Conservation (phyloP, 2,797 vertebrate species). For the Pseudopleuronectes americanus region DNA sequence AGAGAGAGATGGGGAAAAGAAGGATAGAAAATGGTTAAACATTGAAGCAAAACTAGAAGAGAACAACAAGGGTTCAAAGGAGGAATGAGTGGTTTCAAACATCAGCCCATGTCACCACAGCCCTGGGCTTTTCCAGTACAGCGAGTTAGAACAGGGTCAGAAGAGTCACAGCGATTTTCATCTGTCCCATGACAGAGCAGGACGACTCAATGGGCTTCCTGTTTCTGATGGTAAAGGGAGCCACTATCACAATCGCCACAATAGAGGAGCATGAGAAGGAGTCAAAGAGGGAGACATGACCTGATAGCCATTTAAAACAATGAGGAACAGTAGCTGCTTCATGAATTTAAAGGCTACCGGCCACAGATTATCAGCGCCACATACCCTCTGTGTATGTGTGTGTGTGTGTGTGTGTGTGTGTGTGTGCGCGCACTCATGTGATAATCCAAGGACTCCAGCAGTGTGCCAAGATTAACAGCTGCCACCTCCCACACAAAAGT, state of each 20-base stretch:
- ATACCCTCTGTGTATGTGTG: slow-evolving; percentile 27
- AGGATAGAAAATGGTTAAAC: slow-evolving; percentile 12
- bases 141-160: slow-evolving; percentile 52
- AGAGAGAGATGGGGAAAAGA: neutral
- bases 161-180: slow-evolving; percentile 44
- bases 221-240: slow-evolving; percentile 42
- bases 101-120: slow-evolving; percentile 14
- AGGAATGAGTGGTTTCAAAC: slow-evolving; percentile 13
- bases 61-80: slow-evolving; percentile 12
- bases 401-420: slow-evolving; percentile 36
- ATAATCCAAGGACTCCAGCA: slow-evolving; percentile 54
- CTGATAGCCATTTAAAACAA: slow-evolving; percentile 59
- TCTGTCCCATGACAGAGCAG: slow-evolving; percentile 54
- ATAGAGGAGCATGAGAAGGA: slow-evolving; percentile 32
- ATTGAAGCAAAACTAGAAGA: neutral
- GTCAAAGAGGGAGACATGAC: slow-evolving; percentile 35
- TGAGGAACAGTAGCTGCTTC: slow-evolving; percentile 59
- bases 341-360: slow-evolving; percentile 55
- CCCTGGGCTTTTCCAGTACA: slow-evolving; percentile 32
- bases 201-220: slow-evolving; percentile 53
- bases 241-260: slow-evolving; percentile 32
- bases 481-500: slow-evolving; percentile 76
- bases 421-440: slow-evolving; percentile 30
- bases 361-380: slow-evolving; percentile 50
- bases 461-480: slow-evolving; percentile 83